phyloP scores from a whole-genome alignment of 2,113 vertebrate species.

The Oenanthe oenanthe region DNA sequence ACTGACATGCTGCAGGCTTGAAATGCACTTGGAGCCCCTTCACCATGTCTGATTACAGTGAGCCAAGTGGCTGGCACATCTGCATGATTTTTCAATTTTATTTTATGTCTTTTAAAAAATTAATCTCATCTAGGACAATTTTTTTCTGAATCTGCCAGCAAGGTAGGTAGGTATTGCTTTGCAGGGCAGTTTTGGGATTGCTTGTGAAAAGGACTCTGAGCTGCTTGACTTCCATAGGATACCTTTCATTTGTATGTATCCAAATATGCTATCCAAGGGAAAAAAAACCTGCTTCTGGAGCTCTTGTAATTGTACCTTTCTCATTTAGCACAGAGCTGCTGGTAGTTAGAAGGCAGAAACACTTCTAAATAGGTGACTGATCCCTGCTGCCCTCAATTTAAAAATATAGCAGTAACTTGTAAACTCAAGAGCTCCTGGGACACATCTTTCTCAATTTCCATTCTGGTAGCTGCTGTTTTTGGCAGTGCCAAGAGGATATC shows the following conservation, averaged over 20 bases:
- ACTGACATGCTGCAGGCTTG: not conserved
- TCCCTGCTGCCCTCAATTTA: slow-evolving; percentile 39
- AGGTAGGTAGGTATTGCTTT: slow-evolving; percentile 5
- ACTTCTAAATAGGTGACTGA: not conserved
- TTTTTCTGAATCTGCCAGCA: slow-evolving; percentile 18
- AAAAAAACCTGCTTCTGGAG: not conserved
- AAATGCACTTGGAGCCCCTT: slow-evolving; percentile 14
- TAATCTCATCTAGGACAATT: not conserved
- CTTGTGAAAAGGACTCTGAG: slow-evolving; percentile 2
- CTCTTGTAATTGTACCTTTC: not conserved
- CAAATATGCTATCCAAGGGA: not conserved
- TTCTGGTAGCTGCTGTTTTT: slow-evolving; percentile 1
- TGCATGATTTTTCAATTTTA: not conserved
- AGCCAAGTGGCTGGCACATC: slow-evolving; percentile 8
- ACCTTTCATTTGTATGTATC: not conserved
- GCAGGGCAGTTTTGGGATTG: not conserved
- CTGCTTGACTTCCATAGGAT: not conserved
- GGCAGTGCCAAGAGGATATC: not conserved
- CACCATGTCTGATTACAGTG: slow-evolving; percentile 17
- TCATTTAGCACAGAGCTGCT: slow-evolving; percentile 12
- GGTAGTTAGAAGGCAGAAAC: slow-evolving; percentile 4
- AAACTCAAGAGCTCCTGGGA: not conserved
- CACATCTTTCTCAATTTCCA: not conserved
- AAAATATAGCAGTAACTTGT: slow-evolving; percentile 6
- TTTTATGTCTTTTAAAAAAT: not conserved